A percentile compares a stretch with the other conserved stretches of the same genome.
Evolutionary conservation across 2,888 invertebrate species (phyloP).

Genomic region (Orchestes rusci): DNA sequence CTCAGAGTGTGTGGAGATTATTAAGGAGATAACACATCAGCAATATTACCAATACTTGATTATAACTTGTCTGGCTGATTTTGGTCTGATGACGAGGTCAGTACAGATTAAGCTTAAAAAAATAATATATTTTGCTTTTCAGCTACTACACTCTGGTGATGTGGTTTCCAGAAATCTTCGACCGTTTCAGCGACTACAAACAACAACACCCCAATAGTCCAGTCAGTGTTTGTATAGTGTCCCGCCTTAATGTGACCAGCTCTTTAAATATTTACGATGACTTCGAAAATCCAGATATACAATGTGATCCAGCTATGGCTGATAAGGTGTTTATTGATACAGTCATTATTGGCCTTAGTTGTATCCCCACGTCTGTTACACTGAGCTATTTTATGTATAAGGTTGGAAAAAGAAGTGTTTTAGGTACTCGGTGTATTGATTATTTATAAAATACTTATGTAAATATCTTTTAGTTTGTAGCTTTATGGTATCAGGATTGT

Average conservation of each 20-base stretch:
- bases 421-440: too few species aligned
- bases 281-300: constrained; percentile 1
- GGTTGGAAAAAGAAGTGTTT: constrained; percentile 52
- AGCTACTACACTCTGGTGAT: constrained; percentile 58
- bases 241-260: constrained; percentile 29
- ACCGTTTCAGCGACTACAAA: constrained; percentile 52
- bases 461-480: constrained; percentile 54
- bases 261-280: not conserved
- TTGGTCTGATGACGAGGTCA: constrained; percentile 53
- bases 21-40: constrained; percentile 43
- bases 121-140: constrained; percentile 23
- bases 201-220: constrained; percentile 42
- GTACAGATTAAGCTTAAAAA: not conserved
- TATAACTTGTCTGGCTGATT: constrained; percentile 53
- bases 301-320: constrained; percentile 42
- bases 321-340: constrained; percentile 51
- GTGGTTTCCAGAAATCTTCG: constrained; percentile 67
- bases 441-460: too few species aligned
- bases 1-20: not conserved
- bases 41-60: constrained; percentile 50
- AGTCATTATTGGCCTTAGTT: constrained; percentile 51
- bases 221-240: constrained; percentile 53
- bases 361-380: constrained; percentile 50
- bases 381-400: constrained; percentile 53
- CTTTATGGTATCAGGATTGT: constrained; percentile 50